Evolutionary conservation across 2,888 invertebrate species (phyloP), one percentile per base, ranked within the genome.

Genomic region (Tinea pellionella): DNA sequence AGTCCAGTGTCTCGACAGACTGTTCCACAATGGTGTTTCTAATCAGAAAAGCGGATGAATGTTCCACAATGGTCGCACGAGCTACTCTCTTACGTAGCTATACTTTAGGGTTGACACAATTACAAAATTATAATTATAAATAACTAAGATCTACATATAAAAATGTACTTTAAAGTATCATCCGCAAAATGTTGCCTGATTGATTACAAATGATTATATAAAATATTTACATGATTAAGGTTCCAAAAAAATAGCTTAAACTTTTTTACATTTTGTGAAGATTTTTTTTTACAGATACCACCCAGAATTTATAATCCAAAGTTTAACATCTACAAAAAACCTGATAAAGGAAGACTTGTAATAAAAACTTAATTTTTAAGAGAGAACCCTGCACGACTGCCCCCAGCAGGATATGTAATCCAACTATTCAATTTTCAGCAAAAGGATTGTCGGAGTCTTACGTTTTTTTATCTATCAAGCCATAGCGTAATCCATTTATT

Each of bases 361-460:
- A n/a, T 37, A 37, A 37, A 12, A 37, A 37, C 24, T 24, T 24
- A 24, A 24, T 24, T 3, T 24, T 6, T 37, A 9, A 53, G 53
- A 53, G 53, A 7, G n/a, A 18, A 53, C 53, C 76, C 77, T 77
- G 65, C 6, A 61, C 29, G 41, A n/a, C 24, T 37, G 13, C 59
- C 61, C 72, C 74, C 73, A 65, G 67, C 68, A 73, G 73, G 74
- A 76, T 77, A 69, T 73, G 71, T 86, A 87, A 87, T 87, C 86
- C 85, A 80, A 83, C 84, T 82, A 85, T 86, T 81, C 83, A 86
- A 87, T 85, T 86, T 84, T 78, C 78, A 78, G 76, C 69, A 77
- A 71, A 81, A 83, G 80, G 81, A 80, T 83, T 81, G 81, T 73
- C 73, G 71, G 67, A 75, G 75, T 77, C 79, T 84, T 81, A 77